Evolutionary conservation across 2,888 invertebrate genomes (phyloP).

Genomic region (Achlya flavicornis): DNA sequence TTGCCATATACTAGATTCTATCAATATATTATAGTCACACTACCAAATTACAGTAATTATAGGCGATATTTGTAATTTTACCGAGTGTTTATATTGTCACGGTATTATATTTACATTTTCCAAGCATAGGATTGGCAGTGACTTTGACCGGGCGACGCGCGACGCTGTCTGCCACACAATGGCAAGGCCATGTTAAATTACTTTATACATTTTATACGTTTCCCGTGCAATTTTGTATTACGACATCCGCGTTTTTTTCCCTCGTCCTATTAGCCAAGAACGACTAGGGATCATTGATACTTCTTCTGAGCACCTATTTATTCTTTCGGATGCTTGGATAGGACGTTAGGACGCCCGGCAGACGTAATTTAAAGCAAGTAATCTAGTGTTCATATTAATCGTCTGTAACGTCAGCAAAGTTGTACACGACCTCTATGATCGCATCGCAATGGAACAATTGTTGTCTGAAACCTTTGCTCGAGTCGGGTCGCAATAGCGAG

Average conservation of each 20-base stretch:
- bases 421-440: slow-evolving; percentile 9
- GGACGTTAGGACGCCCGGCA: not conserved
- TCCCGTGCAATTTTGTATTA: slow-evolving; percentile 33
- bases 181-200: slow-evolving; percentile 59
- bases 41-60: too few species aligned
- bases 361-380: not conserved
- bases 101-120: slow-evolving; percentile 24
- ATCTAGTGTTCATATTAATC: not conserved
- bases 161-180: slow-evolving; percentile 47
- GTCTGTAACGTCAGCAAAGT: slow-evolving; percentile 15
- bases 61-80: too few species aligned
- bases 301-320: not conserved
- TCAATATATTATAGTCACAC: not conserved
- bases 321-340: not conserved
- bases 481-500: not conserved
- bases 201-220: slow-evolving; percentile 49
- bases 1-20: not conserved
- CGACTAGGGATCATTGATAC: not conserved
- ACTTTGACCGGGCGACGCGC: slow-evolving; percentile 62
- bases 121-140: slow-evolving; percentile 50
- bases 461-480: slow-evolving; percentile 32
- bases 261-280: slow-evolving; percentile 22
- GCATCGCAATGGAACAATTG: slow-evolving; percentile 31
- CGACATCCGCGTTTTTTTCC: slow-evolving; percentile 43
- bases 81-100: not conserved